Percentiles rank a stretch among this genome's conserved stretches.
These are phyloP conservation scores for Hydraecia micacea DNA, from an alignment of 2,888 invertebrate genomes.

Conservation along the genomic window DNA sequence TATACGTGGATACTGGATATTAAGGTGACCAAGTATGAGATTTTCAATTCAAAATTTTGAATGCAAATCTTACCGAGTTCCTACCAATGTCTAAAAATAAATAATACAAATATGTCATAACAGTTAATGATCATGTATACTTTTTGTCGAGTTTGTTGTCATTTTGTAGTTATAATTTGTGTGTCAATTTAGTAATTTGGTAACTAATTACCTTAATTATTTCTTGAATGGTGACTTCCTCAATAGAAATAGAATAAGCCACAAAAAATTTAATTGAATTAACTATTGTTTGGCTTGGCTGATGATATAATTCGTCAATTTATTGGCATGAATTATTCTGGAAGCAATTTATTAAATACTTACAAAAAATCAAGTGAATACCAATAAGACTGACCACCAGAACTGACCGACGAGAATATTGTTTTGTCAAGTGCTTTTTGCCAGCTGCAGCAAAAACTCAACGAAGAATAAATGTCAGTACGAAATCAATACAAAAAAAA, in stretches of 20 bases:
- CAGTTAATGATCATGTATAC: not conserved
- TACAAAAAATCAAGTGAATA: conserved; percentile 22
- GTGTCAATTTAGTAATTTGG: conserved; percentile 23
- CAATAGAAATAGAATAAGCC: conserved; percentile 5
- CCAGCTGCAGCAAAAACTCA: conserved; percentile 25
- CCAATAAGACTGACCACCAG: not conserved
- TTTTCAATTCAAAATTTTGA: not conserved
- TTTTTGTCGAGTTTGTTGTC: conserved; percentile 30
- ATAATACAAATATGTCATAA: conserved; percentile 10
- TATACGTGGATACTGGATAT: no score
- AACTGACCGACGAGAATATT: not conserved
- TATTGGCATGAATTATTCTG: not conserved
- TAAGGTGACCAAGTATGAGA: not conserved
- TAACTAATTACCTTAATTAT: conserved; percentile 22
- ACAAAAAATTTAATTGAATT: not conserved
- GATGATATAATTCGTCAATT: conserved; percentile 11
- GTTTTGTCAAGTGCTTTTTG: conserved; percentile 2
- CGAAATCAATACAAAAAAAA: conserved; percentile 23
- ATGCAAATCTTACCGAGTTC: not conserved
- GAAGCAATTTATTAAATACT: not conserved
- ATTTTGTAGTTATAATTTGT: conserved; percentile 23
- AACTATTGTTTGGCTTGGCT: not conserved
- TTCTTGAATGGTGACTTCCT: conserved; percentile 16
- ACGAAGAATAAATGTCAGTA: conserved; percentile 14
- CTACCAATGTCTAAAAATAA: not conserved